These are phyloP conservation scores for Slavum lentiscoides DNA, from an alignment of 2,888 invertebrate genomes.

Conservation along the genomic window DNA sequence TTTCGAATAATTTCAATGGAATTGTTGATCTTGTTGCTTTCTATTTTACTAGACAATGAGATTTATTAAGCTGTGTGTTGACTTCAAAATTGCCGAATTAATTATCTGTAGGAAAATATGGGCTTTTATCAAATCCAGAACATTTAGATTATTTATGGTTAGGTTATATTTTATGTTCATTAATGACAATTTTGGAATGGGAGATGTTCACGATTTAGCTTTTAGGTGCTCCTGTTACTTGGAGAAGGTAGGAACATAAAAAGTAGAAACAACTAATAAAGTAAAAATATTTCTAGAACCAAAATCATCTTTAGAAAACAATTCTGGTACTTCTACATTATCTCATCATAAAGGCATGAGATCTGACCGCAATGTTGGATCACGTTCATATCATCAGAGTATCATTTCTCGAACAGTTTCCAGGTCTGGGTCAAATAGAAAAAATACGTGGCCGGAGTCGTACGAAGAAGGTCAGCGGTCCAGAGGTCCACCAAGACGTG, in stretches of 20 bases:
- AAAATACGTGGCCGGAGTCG: slow-evolving; percentile 42
- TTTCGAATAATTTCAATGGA: slow-evolving; percentile 25
- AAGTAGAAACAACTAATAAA: slow-evolving; percentile 45
- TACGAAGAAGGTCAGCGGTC: slow-evolving; percentile 37
- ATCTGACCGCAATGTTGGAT: slow-evolving; percentile 46
- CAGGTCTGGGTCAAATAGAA: slow-evolving; percentile 47
- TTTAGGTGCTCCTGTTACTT: slow-evolving; percentile 50
- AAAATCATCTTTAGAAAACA: slow-evolving; percentile 48
- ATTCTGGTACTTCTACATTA: slow-evolving; percentile 51
- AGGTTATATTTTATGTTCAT: background rate
- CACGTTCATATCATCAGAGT: slow-evolving; percentile 50
- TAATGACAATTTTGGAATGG: slow-evolving; percentile 11
- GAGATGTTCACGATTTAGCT: background rate
- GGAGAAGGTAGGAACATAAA: slow-evolving; percentile 8
- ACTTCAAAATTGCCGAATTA: background rate
- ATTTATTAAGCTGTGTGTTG: background rate
- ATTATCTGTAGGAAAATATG: background rate
- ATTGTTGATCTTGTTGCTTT: slow-evolving; percentile 7
- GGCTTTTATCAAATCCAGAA: slow-evolving; percentile 18
- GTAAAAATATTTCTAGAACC: slow-evolving; percentile 50
- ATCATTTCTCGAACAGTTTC: slow-evolving; percentile 52
- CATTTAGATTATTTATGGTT: slow-evolving; percentile 14
- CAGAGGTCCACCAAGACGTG: slow-evolving; percentile 41
- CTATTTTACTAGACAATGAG: background rate
- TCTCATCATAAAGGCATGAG: slow-evolving; percentile 50